These are phyloP conservation scores for Vollenhovia emeryi DNA, from an alignment of 1,140 invertebrate genomes.

Conservation along the genomic window DNA sequence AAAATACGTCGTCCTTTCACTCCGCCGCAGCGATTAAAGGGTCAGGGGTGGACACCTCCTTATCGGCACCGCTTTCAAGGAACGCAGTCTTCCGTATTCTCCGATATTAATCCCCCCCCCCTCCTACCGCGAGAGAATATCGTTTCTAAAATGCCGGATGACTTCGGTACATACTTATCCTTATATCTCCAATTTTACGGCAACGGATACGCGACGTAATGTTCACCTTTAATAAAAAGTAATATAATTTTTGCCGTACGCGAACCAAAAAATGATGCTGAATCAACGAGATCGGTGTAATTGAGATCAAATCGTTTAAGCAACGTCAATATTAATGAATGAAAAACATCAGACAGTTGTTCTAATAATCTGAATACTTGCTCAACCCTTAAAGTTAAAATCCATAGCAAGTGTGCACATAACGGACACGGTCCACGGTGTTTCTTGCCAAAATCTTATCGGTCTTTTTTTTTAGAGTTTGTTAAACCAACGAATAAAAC, in stretches of 20 bases:
- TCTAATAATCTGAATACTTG: too few relatives aligned
- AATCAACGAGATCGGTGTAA: too few relatives aligned
- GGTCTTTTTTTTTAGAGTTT: neutral
- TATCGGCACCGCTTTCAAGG: neutral
- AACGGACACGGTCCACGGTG: neutral
- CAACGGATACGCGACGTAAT: neutral
- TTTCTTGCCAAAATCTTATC: neutral
- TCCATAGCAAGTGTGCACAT: too few relatives aligned
- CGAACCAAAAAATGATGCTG: too few relatives aligned
- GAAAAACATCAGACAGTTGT: too few relatives aligned
- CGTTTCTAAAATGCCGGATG: neutral
- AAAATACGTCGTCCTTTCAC: constrained; percentile 20
- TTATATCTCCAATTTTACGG: neutral
- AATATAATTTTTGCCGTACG: neutral
- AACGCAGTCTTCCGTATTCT: neutral
- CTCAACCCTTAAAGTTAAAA: too few relatives aligned
- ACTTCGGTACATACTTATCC: neutral
- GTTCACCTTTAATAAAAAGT: neutral
- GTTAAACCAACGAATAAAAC: neutral
- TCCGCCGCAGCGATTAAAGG: constrained; percentile 12
- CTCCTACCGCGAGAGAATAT: neutral
- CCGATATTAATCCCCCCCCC: neutral
- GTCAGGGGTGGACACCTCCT: neutral
- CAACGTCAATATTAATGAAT: too few relatives aligned
- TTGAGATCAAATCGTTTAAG: too few relatives aligned